phyloP scores from a whole-genome alignment of 2,113 vertebrate genomes.

The Megalops atlanticus region DNA sequence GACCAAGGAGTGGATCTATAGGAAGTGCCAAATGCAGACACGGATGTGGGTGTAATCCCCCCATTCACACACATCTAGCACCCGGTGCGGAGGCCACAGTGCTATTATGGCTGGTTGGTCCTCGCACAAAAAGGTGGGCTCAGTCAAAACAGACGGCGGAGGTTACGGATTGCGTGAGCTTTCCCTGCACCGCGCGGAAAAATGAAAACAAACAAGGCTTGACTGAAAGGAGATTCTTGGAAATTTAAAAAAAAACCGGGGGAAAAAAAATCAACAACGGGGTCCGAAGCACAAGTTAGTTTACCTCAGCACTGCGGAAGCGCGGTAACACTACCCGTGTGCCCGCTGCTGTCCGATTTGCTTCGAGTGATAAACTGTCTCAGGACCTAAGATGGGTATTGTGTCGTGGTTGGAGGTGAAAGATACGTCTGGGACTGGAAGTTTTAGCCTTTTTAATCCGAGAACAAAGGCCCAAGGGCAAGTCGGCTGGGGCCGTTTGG shows the following conservation, averaged over 20 bases:
- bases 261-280: neutral
- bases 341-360: neutral
- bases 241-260: neutral
- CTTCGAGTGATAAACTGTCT: neutral
- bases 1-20: neutral
- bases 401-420: neutral
- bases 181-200: neutral
- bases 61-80: neutral
- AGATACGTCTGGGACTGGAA: neutral
- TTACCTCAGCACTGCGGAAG: neutral
- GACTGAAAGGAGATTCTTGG: neutral
- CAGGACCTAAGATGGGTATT: neutral
- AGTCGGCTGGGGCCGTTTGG: neutral
- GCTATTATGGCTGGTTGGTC: neutral
- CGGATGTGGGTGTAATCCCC: neutral
- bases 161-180: neutral
- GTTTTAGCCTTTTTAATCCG: slow-evolving; percentile 12
- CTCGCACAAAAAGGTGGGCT: neutral
- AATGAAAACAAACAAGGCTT: neutral
- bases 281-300: neutral
- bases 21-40: neutral
- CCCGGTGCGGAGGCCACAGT: neutral
- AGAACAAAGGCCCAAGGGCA: neutral
- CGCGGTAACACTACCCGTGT: neutral
- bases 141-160: neutral